Conservation (phyloP, 2,888 invertebrate genomes). For the Autographa pulchrina region DNA sequence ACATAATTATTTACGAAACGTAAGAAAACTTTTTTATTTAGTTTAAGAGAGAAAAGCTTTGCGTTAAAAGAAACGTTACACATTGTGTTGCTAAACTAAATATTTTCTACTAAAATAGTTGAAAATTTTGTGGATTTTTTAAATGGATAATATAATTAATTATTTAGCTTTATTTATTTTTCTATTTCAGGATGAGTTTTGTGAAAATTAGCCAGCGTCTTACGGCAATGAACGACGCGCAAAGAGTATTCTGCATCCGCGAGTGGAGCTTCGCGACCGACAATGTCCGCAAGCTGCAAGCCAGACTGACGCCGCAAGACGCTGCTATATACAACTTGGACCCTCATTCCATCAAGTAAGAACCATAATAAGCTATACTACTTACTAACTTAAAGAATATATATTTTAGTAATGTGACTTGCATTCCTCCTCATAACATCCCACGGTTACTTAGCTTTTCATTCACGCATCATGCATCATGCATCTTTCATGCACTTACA, state of each 20-base stretch:
- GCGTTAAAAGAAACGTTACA: slow-evolving; percentile 30
- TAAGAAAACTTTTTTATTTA: no score
- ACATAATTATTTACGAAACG: no score
- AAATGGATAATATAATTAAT: no score
- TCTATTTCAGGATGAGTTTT: slow-evolving; percentile 86
- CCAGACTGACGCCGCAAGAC: slow-evolving; percentile 82
- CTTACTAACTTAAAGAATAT: no score
- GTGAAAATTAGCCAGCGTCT: slow-evolving; percentile 91
- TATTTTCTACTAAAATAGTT: slow-evolving; percentile 25
- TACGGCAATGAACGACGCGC: slow-evolving; percentile 89
- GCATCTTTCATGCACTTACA: no score
- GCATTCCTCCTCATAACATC: no score
- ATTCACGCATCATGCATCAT: no score
- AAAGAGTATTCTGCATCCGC: slow-evolving; percentile 91
- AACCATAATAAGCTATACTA: slow-evolving; percentile 7
- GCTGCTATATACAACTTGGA: slow-evolving; percentile 79
- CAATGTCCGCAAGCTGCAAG: slow-evolving; percentile 86
- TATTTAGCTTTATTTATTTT: no score
- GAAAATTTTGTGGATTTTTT: not conserved
- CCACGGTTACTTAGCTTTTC: no score
- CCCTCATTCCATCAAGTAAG: slow-evolving; percentile 76
- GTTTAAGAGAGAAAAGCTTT: slow-evolving; percentile 12
- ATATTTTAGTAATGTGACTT: no score
- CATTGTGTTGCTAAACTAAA: slow-evolving; percentile 8
- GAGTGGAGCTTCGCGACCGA: slow-evolving; percentile 91